Percentiles rank a stretch among this genome's conserved stretches.
phyloP scores from a whole-genome alignment of 2,888 invertebrate genomes.

The Tiphia femorata region DNA sequence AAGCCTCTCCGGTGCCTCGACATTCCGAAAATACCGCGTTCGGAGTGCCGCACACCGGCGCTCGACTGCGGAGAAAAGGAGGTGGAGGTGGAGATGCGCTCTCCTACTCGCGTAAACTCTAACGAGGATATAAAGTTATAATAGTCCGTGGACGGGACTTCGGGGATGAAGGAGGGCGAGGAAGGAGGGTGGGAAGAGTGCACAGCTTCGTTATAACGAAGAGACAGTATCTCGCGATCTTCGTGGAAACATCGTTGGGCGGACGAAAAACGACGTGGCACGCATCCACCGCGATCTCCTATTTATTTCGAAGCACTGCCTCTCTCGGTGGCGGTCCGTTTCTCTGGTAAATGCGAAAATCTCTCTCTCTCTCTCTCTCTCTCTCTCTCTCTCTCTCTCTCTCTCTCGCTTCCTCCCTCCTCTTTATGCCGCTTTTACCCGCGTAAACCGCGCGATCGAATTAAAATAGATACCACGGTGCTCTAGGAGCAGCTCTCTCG shows the following conservation, averaged over 20 bases:
- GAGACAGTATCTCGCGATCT: neutral
- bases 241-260: neutral
- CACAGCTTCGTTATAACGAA: neutral
- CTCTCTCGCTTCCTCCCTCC: constrained; percentile 3
- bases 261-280: neutral
- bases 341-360: too few relatives aligned
- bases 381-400: constrained; percentile 3
- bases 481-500: constrained; percentile 16
- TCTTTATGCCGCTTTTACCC: constrained; percentile 3
- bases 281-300: neutral
- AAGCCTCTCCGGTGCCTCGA: constrained; percentile 15
- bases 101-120: constrained; percentile 26
- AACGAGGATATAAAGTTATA: constrained; percentile 47
- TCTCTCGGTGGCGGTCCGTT: constrained; percentile 1
- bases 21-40: constrained; percentile 28
- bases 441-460: constrained; percentile 10
- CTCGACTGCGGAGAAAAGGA: too few relatives aligned
- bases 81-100: too few relatives aligned
- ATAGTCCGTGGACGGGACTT: constrained; percentile 32
- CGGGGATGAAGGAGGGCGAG: neutral
- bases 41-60: too few relatives aligned
- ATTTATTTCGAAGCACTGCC: neutral
- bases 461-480: constrained; percentile 32
- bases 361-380: constrained; percentile 3
- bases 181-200: neutral